Evolutionary conservation across 2,888 invertebrate species (phyloP), one percentile per base, ranked within the genome.

Genomic region (Apomyelois bistriatella): DNA sequence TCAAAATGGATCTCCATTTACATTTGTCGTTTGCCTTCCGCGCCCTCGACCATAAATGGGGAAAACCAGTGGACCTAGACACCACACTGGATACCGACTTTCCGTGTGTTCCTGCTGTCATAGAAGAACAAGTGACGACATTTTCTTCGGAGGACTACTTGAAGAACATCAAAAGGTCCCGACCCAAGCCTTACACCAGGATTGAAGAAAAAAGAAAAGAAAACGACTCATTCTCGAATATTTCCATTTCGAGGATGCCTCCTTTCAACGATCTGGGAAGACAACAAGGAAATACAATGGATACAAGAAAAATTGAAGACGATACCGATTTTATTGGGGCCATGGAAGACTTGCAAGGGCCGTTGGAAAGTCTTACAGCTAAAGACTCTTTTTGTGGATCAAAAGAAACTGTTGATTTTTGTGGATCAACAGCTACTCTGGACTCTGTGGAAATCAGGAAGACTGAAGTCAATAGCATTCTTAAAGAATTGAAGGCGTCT

Each of bases 101-200:
- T 0, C 62, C 72, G 0, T 78, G 74, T 56, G 38, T 64, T 1
- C 76, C 77, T 10, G 78, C 75, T 12, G 57, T 70, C 1, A 54
- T 81, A 0, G 82, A 85, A 2, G 53, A 53, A 13, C 64, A 74
- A 1, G 63, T 64, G 1, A 65, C 71, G 0, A 84, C 82, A 0
- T 84, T 82, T 49, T 82, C 79, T 1, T 82, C 82, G 0, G 82
- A 84, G 59, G 76, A 78, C 40, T 82, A 66, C 51, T 57, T 83
- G 43, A 71, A 51, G 43, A 58, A 58, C 0, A 52, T 71, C 22
- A 70, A 56, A 56, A 72, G 69, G 28, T 54, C 52, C 5, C 63
- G 70, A 7, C 57, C 60, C 0, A 72, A 55, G 41, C 72, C 72
- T 0, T 75, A 76, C 38, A 70, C 68, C 3, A 60, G 72, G 1